A percentile compares a stretch with the other conserved stretches of the same genome.
phyloP scores from a whole-genome alignment of 2,113 vertebrate species.

The Aegithalos caudatus region DNA sequence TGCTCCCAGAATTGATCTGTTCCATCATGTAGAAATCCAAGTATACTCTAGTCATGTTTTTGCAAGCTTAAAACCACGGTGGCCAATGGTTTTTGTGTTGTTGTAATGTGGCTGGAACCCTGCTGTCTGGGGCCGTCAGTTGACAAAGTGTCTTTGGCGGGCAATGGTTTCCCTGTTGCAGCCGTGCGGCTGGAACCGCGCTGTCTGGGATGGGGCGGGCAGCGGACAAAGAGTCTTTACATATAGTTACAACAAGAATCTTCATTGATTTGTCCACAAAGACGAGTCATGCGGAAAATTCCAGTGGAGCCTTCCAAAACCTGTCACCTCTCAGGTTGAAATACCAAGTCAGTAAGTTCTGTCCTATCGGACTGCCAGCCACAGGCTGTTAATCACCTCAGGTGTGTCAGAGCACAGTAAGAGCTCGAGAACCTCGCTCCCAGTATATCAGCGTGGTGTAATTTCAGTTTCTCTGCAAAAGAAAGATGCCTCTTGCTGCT shows the following conservation, averaged over 20 bases:
- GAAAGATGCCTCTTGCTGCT: not conserved
- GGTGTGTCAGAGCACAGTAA: not conserved
- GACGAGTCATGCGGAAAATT: conserved; percentile 44
- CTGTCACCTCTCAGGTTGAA: conserved; percentile 1
- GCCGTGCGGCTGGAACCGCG: not conserved
- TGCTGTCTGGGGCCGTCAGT: conserved; percentile 1
- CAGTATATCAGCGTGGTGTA: not conserved
- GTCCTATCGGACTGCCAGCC: not conserved
- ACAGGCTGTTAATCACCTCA: not conserved
- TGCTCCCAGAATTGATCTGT: conserved; percentile 30
- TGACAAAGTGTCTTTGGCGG: conserved; percentile 11
- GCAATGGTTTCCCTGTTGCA: not conserved
- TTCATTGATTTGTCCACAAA: conserved; percentile 33
- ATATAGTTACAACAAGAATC: conserved; percentile 20
- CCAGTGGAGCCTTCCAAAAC: not conserved
- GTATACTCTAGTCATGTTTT: conserved; percentile 19
- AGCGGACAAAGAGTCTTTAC: conserved; percentile 32
- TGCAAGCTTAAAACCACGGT: not conserved
- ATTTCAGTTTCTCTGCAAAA: not conserved
- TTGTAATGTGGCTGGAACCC: conserved; percentile 37
- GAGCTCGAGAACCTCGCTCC: not conserved
- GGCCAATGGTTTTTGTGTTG: conserved; percentile 24
- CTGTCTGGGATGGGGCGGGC: conserved; percentile 8
- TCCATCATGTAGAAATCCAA: conserved; percentile 21
- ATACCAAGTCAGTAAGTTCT: not conserved